Evolutionary conservation across 2,797 vertebrate species (phyloP).

Genomic region (Lacerta bilineata): DNA sequence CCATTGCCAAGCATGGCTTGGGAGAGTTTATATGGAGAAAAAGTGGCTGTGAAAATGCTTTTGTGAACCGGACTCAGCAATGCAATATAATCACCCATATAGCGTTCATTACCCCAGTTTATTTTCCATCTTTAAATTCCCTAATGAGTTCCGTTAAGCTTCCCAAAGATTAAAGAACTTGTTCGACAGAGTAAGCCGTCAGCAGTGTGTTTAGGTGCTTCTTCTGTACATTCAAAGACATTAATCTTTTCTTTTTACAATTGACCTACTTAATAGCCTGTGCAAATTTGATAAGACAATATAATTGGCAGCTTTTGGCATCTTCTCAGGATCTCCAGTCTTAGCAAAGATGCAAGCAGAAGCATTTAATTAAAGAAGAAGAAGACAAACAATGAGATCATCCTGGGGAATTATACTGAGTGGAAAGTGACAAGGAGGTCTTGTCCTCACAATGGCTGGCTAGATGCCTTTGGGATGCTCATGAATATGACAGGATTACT

Average conservation of each 20-base stretch:
- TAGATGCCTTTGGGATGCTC: too few relatives aligned
- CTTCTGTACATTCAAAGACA: constrained; percentile 62
- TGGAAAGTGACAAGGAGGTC: constrained; percentile 17
- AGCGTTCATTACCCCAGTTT: constrained; percentile 31
- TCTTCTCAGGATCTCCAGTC: constrained; percentile 67
- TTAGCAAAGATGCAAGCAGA: constrained; percentile 61
- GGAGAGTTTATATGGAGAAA: background rate
- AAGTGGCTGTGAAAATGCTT: background rate
- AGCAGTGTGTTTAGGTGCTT: constrained; percentile 41
- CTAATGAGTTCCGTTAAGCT: constrained; percentile 31
- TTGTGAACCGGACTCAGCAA: background rate
- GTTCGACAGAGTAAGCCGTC: constrained; percentile 22
- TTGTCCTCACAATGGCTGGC: too few relatives aligned
- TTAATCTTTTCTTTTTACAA: constrained; percentile 70
- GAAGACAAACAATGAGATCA: constrained; percentile 60
- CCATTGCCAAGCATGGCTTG: background rate
- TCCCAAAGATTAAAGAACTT: constrained; percentile 48
- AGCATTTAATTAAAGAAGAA: constrained; percentile 64
- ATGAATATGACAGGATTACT: too few relatives aligned
- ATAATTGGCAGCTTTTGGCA: constrained; percentile 71
- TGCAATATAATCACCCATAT: constrained; percentile 36
- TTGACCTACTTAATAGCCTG: constrained; percentile 76
- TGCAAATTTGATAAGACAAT: constrained; percentile 76
- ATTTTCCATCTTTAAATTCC: constrained; percentile 30
- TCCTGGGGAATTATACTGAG: constrained; percentile 46